Percentiles rank a stretch among this genome's conserved stretches.
Evolutionary conservation across 2,113 vertebrate species (phyloP).

Genomic region (Chionis minor): DNA sequence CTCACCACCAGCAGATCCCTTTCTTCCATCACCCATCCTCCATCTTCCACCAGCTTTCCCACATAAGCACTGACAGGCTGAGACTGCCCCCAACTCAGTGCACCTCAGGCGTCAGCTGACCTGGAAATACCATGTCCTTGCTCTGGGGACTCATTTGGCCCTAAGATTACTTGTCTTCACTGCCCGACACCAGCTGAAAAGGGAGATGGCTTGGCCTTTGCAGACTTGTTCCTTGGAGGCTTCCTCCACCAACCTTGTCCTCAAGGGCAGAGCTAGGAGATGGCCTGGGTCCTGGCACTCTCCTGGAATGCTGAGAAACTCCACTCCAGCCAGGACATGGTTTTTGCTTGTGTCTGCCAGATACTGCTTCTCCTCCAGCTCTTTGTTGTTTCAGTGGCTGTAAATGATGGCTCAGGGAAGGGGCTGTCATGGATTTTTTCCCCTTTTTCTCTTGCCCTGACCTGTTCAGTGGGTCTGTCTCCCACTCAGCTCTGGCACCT

Average conservation of each 20-base stretch:
- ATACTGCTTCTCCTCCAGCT: neutral
- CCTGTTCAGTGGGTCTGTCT: neutral
- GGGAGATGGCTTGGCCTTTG: neutral
- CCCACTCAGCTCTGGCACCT: neutral
- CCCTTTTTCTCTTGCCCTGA: neutral
- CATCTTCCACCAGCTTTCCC: neutral
- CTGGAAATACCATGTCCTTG: neutral
- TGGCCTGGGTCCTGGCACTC: neutral
- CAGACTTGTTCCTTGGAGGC: neutral
- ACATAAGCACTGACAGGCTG: neutral
- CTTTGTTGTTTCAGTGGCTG: fast-evolving
- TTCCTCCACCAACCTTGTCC: neutral
- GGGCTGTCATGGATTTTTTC: neutral
- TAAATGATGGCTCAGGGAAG: neutral
- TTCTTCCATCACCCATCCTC: neutral
- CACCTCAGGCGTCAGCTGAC: neutral
- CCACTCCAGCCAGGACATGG: fast-evolving
- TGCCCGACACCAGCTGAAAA: neutral
- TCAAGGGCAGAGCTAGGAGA: neutral
- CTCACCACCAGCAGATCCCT: neutral
- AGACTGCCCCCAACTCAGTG: neutral
- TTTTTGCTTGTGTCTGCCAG: neutral
- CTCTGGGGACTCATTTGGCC: neutral
- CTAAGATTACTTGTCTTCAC: neutral
- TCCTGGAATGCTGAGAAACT: neutral